Evolutionary conservation across 23 tunicate genomes (phyloP), one percentile per base, ranked within the genome.

Genomic region (Ciona savignyi): DNA sequence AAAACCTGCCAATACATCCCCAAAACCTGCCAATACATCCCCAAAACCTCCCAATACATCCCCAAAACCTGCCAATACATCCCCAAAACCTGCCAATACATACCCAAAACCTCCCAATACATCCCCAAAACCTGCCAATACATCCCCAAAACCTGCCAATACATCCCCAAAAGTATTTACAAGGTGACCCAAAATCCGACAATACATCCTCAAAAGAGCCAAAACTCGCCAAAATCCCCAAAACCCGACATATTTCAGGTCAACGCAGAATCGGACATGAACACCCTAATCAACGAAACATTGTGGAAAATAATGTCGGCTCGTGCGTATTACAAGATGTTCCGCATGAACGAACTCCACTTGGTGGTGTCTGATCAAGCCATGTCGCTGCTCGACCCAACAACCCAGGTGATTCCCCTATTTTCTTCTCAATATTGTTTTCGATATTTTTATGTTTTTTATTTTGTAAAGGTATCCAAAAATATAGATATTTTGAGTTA

Each of bases 261-360:
- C 66, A 60, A 65, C 23, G 34, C 48, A 23, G 84, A 74, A 15
- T 32, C 34, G n/a, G 78, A 88, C 72, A 20, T 75, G 33, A 72
- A 77, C 49, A 78, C 63, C 33, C 23, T 70, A 1, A 90, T 90
- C 29, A 33, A 79, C 4, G 90, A 90, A 25, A 71, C 97, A 35
- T 79, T 90, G 2, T 87, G 97, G 77, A 77, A 88, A 0, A 81
- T 83, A 32, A 90, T 90, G 97, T 77, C 97, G 2, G 89, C 89
- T 9, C 76, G 97, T 21, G 97, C 97, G 61, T 66, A 78, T 25
- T 84, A 79, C 64, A 90, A 90, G 35, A 72, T 83, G 74, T 80
- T 90, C 70, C 70, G 78, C 26, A 83, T 77, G 85, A 83, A 74
- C 33, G 97, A 90, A 31, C 83, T 90, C 29, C 85, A 75, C 51